These are phyloP conservation scores for Parnassius orleans DNA, from an alignment of 2,888 invertebrate species.

Conservation along the genomic window DNA sequence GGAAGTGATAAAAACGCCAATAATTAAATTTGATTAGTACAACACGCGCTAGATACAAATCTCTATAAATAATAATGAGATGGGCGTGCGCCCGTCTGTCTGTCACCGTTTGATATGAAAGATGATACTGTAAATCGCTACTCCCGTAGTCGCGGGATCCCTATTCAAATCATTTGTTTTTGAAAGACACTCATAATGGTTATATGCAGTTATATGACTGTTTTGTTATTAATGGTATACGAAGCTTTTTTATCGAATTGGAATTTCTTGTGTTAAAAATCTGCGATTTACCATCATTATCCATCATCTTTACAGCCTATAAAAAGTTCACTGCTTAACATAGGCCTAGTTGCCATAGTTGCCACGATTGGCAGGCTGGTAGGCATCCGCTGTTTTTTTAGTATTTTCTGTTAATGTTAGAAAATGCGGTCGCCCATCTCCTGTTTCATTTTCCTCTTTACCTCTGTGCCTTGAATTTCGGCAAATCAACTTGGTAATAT, in stretches of 20 bases:
- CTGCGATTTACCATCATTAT: background rate
- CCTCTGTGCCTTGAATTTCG: too few relatives aligned
- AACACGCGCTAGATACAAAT: constrained; percentile 37
- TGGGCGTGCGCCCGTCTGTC: constrained; percentile 30
- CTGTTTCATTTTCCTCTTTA: too few relatives aligned
- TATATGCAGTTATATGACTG: background rate
- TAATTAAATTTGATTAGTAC: constrained; percentile 34
- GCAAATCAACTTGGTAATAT: too few relatives aligned
- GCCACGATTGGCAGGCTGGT: too few relatives aligned
- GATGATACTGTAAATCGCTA: constrained; percentile 28
- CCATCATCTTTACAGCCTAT: too few relatives aligned
- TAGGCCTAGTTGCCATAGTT: too few relatives aligned
- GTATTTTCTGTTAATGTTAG: too few relatives aligned
- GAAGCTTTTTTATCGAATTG: background rate
- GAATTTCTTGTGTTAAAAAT: background rate
- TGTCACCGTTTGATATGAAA: constrained; percentile 33
- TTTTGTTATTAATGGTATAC: background rate
- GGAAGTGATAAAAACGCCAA: constrained; percentile 28
- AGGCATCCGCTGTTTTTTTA: too few relatives aligned
- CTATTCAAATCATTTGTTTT: constrained; percentile 21
- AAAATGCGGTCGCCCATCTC: too few relatives aligned
- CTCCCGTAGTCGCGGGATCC: constrained; percentile 3
- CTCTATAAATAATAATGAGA: constrained; percentile 34
- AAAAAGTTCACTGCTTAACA: too few relatives aligned
- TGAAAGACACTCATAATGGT: constrained; percentile 2